Evolutionary conservation across 2,113 vertebrate species (phyloP).

Genomic region (Azemiops feae): DNA sequence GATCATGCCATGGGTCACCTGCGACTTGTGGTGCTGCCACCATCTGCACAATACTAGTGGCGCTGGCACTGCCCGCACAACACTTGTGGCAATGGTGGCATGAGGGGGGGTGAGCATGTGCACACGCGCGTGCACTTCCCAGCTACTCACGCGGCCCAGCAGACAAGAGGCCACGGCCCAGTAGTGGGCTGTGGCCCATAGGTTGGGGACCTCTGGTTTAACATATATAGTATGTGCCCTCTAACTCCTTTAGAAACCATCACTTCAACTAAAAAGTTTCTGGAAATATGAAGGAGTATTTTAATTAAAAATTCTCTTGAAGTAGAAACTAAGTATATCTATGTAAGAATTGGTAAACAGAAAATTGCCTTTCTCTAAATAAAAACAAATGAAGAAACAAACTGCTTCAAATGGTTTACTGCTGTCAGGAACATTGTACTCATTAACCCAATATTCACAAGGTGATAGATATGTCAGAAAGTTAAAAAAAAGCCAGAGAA

Average conservation of each 20-base stretch:
- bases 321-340: background rate
- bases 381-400: background rate
- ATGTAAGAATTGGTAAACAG: background rate
- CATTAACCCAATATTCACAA: background rate
- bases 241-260: background rate
- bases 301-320: background rate
- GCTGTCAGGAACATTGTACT: background rate
- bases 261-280: background rate
- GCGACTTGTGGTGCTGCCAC: too few relatives aligned
- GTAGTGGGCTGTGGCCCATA: too few relatives aligned
- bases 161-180: too few relatives aligned
- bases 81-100: too few relatives aligned
- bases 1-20: too few relatives aligned
- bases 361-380: background rate
- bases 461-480: background rate
- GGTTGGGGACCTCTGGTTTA: too few relatives aligned
- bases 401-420: background rate
- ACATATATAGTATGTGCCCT: background rate
- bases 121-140: too few relatives aligned
- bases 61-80: too few relatives aligned
- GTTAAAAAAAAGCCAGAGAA: background rate
- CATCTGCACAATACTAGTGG: too few relatives aligned
- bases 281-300: background rate
- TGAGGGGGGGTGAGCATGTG: too few relatives aligned
- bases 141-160: too few relatives aligned